These are phyloP conservation scores for Sebastolobus altivelis DNA, from an alignment of 2,797 vertebrate genomes.

Conservation along the genomic window DNA sequence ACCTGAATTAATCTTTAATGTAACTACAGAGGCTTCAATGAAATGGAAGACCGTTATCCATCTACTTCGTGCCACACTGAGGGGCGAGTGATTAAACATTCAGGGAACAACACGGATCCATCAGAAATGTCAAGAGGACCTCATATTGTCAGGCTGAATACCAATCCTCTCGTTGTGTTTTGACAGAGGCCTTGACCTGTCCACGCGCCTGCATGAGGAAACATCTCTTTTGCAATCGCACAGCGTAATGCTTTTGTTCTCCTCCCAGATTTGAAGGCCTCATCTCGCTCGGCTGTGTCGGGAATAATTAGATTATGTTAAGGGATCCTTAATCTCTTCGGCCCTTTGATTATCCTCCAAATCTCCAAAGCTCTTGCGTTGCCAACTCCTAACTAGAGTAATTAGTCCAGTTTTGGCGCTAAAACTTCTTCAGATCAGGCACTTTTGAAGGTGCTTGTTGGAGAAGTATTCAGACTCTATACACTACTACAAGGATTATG, in stretches of 20 bases:
- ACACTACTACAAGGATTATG: not conserved
- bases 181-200: conserved; percentile 63
- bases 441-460: conserved; percentile 15
- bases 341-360: conserved; percentile 58
- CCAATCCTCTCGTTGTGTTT: conserved; percentile 25
- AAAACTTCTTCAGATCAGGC: conserved; percentile 11
- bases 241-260: conserved; percentile 43
- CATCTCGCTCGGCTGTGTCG: conserved; percentile 36
- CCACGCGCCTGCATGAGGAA: conserved; percentile 49
- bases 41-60: conserved; percentile 30
- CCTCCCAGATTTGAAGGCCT: conserved; percentile 15
- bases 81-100: conserved; percentile 57
- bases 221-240: conserved; percentile 56
- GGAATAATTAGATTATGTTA: conserved; percentile 53
- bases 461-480: not conserved
- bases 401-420: conserved; percentile 36
- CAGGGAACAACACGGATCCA: conserved; percentile 57
- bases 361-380: conserved; percentile 25
- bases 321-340: conserved; percentile 43
- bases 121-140: conserved; percentile 65
- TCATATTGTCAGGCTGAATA: conserved; percentile 64
- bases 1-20: conserved; percentile 34
- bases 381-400: conserved; percentile 47
- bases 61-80: conserved; percentile 40
- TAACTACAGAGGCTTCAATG: conserved; percentile 30